Base-by-base conservation (phyloP, 2,888 invertebrate genomes). In the Mylabris sibirica region DNA sequence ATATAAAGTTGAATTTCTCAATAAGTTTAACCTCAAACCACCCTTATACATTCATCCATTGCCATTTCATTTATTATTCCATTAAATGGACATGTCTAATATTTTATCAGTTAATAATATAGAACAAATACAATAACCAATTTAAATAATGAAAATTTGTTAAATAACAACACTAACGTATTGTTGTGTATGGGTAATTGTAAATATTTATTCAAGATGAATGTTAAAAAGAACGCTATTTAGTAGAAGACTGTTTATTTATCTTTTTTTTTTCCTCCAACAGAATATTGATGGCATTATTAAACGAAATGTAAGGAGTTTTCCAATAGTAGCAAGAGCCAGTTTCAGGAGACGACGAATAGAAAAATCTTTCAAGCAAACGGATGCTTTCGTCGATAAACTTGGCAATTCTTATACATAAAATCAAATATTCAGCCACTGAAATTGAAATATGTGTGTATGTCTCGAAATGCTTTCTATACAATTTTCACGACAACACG, bases 401-500 rank as follows among this genome's bases (percentile, higher is more conserved):
- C 77, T 77, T 73, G 68, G 71, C 75, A 76, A 78, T 80, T 77
- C 77, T 79, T 78, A 78, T 78, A 78, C 77, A 78, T 77, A 76
- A 75, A 78, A 78, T 79, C 78, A 79, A 79, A 78, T 79, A 79
- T 79, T 77, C 78, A 76, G 75, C 76, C 74, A 75, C 76, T 77
- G 78, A 79, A 80, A 81, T 81, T 81, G 80, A 81, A 81, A 80
- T 80, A 79, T 44, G 44, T 80, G 79, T 79, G 74, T 74, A 71
- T 64, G 69, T 63, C 69, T 65, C 67, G 70, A 71, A 74, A 74
- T 74, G 70, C 71, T 62, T 65, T 59, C 59, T 44, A 44, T 44
- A 44, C 49, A 49, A 49, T 49, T 49, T 9, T 9, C 20, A 49
- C 30, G 30, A 49, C 49, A 49, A 11, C 20, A 49, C 49, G 20